A percentile compares a stretch with the other conserved stretches of the same genome.
phyloP scores from a whole-genome alignment of 2,888 invertebrate species.

The Catocala sponsa region DNA sequence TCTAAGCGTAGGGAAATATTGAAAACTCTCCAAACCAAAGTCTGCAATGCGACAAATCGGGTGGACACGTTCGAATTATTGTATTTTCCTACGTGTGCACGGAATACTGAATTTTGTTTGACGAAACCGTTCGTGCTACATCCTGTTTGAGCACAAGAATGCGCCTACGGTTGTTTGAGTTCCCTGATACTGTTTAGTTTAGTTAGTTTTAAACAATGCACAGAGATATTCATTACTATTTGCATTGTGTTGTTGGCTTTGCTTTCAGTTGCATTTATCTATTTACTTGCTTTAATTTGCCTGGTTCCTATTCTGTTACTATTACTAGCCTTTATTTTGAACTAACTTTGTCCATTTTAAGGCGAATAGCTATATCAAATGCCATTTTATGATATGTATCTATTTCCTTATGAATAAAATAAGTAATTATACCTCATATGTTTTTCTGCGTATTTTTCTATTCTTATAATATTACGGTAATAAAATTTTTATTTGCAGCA shows the following conservation, averaged over 20 bases:
- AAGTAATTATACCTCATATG: too few species aligned
- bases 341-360: neutral
- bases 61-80: slow-evolving; percentile 80
- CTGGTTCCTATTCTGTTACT: too few species aligned
- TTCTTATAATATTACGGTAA: slow-evolving; percentile 16
- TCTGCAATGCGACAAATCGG: slow-evolving; percentile 83
- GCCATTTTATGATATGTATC: too few species aligned
- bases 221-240: slow-evolving; percentile 49
- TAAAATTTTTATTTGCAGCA: slow-evolving; percentile 25
- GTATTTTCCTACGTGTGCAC: slow-evolving; percentile 68
- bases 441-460: slow-evolving; percentile 11
- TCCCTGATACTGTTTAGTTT: slow-evolving; percentile 59
- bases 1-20: slow-evolving; percentile 63
- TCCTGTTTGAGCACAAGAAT: slow-evolving; percentile 60
- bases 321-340: too few species aligned
- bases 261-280: neutral
- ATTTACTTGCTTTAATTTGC: neutral
- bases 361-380: too few species aligned
- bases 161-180: slow-evolving; percentile 47
- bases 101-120: slow-evolving; percentile 72
- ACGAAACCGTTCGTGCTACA: slow-evolving; percentile 61
- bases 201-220: slow-evolving; percentile 56
- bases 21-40: slow-evolving; percentile 66
- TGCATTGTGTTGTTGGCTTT: slow-evolving; percentile 23
- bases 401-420: too few species aligned